Evolutionary conservation across 2,888 invertebrate species (phyloP).

Genomic region (Parnassius mnemosyne): DNA sequence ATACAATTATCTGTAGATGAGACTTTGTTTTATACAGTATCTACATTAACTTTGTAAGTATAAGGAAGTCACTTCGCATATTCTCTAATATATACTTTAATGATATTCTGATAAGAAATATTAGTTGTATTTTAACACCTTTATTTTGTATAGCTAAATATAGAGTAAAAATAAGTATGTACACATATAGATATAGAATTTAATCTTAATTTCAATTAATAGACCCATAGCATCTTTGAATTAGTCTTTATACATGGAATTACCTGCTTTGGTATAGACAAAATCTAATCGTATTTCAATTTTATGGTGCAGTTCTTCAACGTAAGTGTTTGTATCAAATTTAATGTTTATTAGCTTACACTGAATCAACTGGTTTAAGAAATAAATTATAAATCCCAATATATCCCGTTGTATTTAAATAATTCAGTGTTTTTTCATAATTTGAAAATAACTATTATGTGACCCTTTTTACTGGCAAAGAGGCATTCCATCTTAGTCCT

Average conservation of each 20-base stretch:
- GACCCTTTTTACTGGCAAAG: no score
- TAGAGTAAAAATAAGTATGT: conserved; percentile 19
- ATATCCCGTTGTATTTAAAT: no score
- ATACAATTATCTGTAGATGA: conserved; percentile 2
- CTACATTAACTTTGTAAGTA: not conserved
- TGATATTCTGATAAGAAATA: no score
- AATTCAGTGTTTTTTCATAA: no score
- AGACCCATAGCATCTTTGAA: not conserved
- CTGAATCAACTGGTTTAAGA: not conserved
- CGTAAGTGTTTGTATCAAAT: conserved; percentile 19
- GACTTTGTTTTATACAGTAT: conserved; percentile 8
- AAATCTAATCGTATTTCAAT: conserved; percentile 15
- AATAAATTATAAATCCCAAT: no score
- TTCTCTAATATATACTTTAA: no score
- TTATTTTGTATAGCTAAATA: conserved; percentile 12
- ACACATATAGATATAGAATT: conserved; percentile 24
- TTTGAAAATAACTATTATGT: no score
- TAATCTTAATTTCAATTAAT: conserved; percentile 13
- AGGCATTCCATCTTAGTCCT: no score
- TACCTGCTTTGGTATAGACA: conserved; percentile 4
- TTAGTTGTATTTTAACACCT: conserved; percentile 1
- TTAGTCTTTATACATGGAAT: not conserved
- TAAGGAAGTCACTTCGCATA: not conserved
- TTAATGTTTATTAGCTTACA: conserved; percentile 1
- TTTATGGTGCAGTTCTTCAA: conserved; percentile 16